Evolutionary conservation across 2,888 invertebrate genomes (phyloP).

Genomic region (Trichopoda pennipes): DNA sequence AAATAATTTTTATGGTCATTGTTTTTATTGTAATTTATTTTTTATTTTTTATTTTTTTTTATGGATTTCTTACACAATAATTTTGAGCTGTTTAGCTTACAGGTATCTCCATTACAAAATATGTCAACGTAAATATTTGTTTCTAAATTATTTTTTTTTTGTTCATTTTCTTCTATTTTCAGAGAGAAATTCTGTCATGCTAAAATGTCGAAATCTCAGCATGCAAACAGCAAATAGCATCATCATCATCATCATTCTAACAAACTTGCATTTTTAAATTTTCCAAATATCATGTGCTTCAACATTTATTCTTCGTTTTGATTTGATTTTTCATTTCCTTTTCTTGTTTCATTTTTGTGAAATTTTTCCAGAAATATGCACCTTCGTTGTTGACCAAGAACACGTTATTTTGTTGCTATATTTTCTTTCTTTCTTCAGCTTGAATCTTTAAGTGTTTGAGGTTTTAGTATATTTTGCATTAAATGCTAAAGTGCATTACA

Average conservation of each 20-base stretch:
- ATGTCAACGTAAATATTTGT: slow-evolving; percentile 45
- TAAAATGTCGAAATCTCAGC: slow-evolving; percentile 56
- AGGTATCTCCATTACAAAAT: slow-evolving; percentile 59
- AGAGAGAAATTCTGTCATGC: slow-evolving; percentile 43
- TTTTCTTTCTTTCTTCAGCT: not conserved
- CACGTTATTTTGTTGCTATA: slow-evolving; percentile 26
- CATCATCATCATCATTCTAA: slow-evolving; percentile 33
- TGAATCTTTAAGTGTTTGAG: slow-evolving; percentile 38
- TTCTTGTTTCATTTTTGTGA: slow-evolving; percentile 43
- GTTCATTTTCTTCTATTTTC: slow-evolving; percentile 21
- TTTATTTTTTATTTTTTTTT: too few species aligned
- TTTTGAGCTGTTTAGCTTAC: slow-evolving; percentile 30
- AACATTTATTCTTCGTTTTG: slow-evolving; percentile 29
- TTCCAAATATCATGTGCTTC: slow-evolving; percentile 58
- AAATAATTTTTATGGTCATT: slow-evolving; percentile 15
- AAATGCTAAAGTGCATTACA: not conserved
- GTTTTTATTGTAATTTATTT: slow-evolving; percentile 10
- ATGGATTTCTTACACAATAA: slow-evolving; percentile 1
- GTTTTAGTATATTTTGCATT: slow-evolving; percentile 11
- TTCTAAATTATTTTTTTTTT: slow-evolving; percentile 10
- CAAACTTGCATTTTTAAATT: slow-evolving; percentile 44
- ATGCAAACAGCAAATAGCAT: slow-evolving; percentile 42
- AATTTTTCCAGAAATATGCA: slow-evolving; percentile 59
- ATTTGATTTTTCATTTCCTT: slow-evolving; percentile 25
- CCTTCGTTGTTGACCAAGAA: slow-evolving; percentile 60